Evolutionary conservation across 2,888 invertebrate species (phyloP), one percentile per base, ranked within the genome.

Genomic region (Taphrorychus bicolor): DNA sequence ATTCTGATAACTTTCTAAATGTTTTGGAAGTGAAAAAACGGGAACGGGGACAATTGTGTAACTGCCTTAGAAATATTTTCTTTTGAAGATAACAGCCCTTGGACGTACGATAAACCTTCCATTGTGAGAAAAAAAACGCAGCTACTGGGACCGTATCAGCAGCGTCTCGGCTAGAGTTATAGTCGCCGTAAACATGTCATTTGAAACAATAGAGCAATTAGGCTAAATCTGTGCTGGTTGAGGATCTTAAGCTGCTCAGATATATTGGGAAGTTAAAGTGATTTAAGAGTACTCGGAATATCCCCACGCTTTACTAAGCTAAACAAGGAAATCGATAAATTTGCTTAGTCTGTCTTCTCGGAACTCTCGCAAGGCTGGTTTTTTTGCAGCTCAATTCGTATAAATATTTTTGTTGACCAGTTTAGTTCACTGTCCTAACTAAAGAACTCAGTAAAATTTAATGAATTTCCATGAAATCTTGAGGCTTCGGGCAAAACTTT

Each of bases 1-100:
- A 63, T 64, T 69, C 42, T 64, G 64, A 64, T 59, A 59, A 63
- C 51, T 64, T 64, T 60, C 49, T 69, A 63, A 66, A 59, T 66
- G 59, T 45, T 59, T 59, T 58, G 18, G 18, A 54, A 48, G 14
- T 45, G 48, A 52, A 66, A 59, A 59, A 57, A 21, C 19, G 41
- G n/a, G n/a, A n/a, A n/a, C n/a, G 42, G 48, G 48, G 45, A 42
- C 24, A 63, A 49, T 63, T 58, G 49, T 32, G 24, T 23, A 23
- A 59, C 23, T 32, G 22, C 14, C 24, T 0, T 48, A 23, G 32
- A 49, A 59, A 59, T 49, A 48, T 62, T 53, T 62, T 24, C n/a
- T 54, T 62, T 22, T 53, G 16, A 22, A 19, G 53, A 53, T 54
- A 61, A 54, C 14, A 14, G 7, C 1, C 14, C 7, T 45, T 45